Conservation (phyloP, 92 coral and sea anemone genomes). For the Heteractis magnifica region DNA sequence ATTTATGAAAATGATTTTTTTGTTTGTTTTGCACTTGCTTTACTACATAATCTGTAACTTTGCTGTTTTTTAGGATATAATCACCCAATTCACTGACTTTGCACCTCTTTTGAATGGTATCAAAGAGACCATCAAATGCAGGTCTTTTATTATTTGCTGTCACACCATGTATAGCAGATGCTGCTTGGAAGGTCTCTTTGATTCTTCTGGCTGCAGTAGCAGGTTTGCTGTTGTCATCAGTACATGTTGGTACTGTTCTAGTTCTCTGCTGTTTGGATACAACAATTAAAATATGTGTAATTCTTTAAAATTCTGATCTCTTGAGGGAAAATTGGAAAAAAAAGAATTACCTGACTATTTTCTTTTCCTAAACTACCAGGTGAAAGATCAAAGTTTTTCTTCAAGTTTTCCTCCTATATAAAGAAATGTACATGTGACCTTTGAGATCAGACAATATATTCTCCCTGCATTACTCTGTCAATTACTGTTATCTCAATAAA, state of each 20-base stretch:
- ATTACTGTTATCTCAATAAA: neutral
- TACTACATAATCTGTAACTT: slow-evolving; percentile 33
- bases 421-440: neutral
- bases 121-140: slow-evolving; percentile 58
- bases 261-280: neutral
- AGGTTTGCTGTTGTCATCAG: neutral
- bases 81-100: slow-evolving; percentile 42
- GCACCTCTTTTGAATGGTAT: slow-evolving; percentile 51
- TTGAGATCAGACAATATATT: slow-evolving; percentile 8
- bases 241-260: neutral
- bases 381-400: neutral
- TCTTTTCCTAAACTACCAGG: neutral
- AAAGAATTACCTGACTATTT: neutral
- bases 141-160: slow-evolving; percentile 25
- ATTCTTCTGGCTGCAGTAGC: neutral
- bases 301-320: neutral
- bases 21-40: slow-evolving; percentile 19
- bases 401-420: neutral
- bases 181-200: slow-evolving; percentile 24
- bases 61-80: slow-evolving; percentile 33
- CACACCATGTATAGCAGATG: slow-evolving; percentile 42
- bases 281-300: neutral
- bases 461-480: slow-evolving; percentile 10
- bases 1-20: slow-evolving; percentile 32
- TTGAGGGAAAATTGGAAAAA: neutral